These are phyloP conservation scores for Leptinotarsa defecta DNA, from an alignment of 1,140 invertebrate genomes.

Conservation along the genomic window DNA sequence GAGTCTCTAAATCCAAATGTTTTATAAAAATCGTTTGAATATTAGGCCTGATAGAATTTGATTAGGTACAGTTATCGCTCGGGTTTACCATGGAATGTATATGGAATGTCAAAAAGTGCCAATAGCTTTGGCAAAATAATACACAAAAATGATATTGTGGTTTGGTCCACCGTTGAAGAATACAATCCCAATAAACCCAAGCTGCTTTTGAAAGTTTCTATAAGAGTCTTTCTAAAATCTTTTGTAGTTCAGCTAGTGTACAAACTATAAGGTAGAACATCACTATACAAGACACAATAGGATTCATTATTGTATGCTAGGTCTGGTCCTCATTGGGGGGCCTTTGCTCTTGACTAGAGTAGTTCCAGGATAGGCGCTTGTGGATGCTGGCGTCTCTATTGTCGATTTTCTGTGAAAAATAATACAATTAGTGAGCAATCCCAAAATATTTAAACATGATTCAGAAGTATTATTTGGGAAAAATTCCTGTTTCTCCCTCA, in stretches of 20 bases:
- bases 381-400: slow-evolving; percentile 64
- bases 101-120: slow-evolving; percentile 43
- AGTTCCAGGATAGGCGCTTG: slow-evolving; percentile 71
- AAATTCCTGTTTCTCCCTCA: no score
- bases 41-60: slow-evolving; percentile 49
- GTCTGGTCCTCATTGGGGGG: slow-evolving; percentile 49
- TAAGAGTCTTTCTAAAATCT: slow-evolving; percentile 36
- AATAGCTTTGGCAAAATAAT: slow-evolving; percentile 31
- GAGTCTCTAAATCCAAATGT: slow-evolving; percentile 28
- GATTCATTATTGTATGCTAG: slow-evolving; percentile 51
- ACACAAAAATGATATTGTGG: slow-evolving; percentile 42
- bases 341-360: slow-evolving; percentile 53
- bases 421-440: background rate
- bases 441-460: no score
- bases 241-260: slow-evolving; percentile 46
- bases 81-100: slow-evolving; percentile 46
- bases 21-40: slow-evolving; percentile 43
- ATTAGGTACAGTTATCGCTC: slow-evolving; percentile 46
- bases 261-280: slow-evolving; percentile 47
- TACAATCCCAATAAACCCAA: slow-evolving; percentile 45
- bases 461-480: no score
- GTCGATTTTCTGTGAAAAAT: slow-evolving; percentile 59
- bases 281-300: slow-evolving; percentile 48
- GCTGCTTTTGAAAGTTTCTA: slow-evolving; percentile 31
- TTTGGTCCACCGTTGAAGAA: slow-evolving; percentile 46